Base-by-base conservation (phyloP, 1,140 invertebrate species). In the Drosophila subpulchrella region DNA sequence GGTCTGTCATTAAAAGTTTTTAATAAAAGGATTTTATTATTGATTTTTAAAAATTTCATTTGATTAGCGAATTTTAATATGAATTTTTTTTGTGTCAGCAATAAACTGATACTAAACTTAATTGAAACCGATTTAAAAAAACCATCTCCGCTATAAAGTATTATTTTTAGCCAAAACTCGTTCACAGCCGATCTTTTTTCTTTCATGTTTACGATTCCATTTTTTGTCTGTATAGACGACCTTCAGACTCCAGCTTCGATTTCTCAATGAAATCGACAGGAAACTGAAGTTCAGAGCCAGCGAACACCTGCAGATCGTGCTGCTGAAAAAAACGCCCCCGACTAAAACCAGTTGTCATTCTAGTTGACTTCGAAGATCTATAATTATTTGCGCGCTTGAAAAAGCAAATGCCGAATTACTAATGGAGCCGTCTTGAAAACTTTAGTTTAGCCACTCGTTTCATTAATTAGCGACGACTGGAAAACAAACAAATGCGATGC, bases 181-280 rank as follows among this genome's bases (percentile, higher is more conserved):
- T 81, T 76, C 48, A 30, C 48, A 54, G n/a, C 34, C n/a, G 20
- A 27, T 72, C 17, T 56, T 79, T 44, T 67, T 72, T 59, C 39
- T 34, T 24, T 63, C 20, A 30, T 17, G 15, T 74, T 51, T 39
- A 32, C 8, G 20, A 42, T 44, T 56, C 27, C 13, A 44, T 44
- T 68, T 54, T 15, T 38, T n/a, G 17, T 10, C 8, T 34, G 7
- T 34, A 10, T 6, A 27, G 17, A 10, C 59, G 74, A 72, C 82
- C 82, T 86, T 86, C 66, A 39, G 42, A 50, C 55, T 72, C 65
- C 68, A 86, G 75, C 61, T 78, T 53, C 15, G 71, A 68, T 76
- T 86, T 66, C 75, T 88, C 51, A 82, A 88, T 88, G 83, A 88
- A 75, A 59, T 58, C 44, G 55, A 32, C 48, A 44, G 54, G 59